Base-by-base conservation (phyloP, 2,797 vertebrate species). In the Lepilemur ruficaudatus region DNA sequence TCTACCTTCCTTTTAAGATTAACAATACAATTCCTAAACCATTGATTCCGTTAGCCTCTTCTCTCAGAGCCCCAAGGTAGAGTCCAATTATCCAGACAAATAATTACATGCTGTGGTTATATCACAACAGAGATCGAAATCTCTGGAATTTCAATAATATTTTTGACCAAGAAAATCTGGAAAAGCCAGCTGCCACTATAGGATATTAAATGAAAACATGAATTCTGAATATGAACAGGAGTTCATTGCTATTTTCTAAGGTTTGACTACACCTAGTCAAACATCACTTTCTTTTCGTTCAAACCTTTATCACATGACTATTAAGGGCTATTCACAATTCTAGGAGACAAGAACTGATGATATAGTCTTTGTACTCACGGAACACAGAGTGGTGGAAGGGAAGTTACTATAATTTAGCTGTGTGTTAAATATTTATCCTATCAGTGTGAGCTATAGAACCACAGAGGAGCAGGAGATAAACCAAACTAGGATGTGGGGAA, bases 1-100 rank as follows among this genome's bases (percentile, higher is more conserved):
- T 95, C 73, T 89, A 93, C 73, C 94, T 94, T 78, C 79, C 89
- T 96, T 96, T 97, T 70, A 86, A 93, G 73, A 94, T 83, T 72
- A 94, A 96, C 91, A 96, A 94, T 81, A 75, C 55, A 72, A 96
- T 96, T 70, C 94, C 87, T 76, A 93, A 91, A 73, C 80, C 89
- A 93, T 8, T 46, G 67, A 92, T 78, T 82, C 76, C 50, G 94
- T 90, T 94, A 75, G 81, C 67, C 15, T 92, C 55, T 52, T 94
- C 79, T 92, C 78, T 86, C 72, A 79, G 76, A 85, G 73, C 59
- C 85, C 73, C 65, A 30, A 93, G 81, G 81, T 28, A 88, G 90
- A 90, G 69, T 11, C 52, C 89, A 90, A 88, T 88, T 94, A 95
- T 75, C 23, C 38, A 94, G 80, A 92, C 80, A 96, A 92, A 97